phyloP scores from a whole-genome alignment of 2,113 vertebrate genomes.

The Amazona vittata region DNA sequence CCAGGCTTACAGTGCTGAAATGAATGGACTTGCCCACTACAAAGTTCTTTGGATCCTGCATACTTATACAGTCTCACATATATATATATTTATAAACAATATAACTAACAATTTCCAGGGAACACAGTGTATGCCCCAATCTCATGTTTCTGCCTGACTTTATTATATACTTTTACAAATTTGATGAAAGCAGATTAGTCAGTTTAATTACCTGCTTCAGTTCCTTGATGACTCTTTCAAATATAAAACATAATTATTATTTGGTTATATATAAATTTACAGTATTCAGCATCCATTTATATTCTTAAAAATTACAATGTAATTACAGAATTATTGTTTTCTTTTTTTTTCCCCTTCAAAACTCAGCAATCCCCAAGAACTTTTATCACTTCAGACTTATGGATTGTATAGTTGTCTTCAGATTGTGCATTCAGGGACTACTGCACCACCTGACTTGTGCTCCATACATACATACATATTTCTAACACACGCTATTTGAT shows the following conservation, averaged over 20 bases:
- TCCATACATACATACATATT: not conserved
- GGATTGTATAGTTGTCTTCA: not conserved
- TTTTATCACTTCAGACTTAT: not conserved
- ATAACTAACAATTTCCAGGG: not conserved
- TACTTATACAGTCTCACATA: not conserved
- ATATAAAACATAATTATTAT: slow-evolving; percentile 8
- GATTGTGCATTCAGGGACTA: not conserved
- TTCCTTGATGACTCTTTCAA: slow-evolving; percentile 8
- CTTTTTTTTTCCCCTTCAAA: not conserved
- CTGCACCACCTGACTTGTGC: not conserved
- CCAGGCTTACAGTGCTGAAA: not conserved
- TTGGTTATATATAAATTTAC: not conserved
- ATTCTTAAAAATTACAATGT: not conserved
- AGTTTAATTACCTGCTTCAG: slow-evolving; percentile 27
- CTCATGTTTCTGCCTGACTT: slow-evolving; percentile 15
- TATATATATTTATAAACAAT: not conserved
- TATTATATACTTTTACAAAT: slow-evolving; percentile 1
- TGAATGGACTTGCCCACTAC: not conserved
- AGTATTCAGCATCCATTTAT: slow-evolving; percentile 1
- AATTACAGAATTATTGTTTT: not conserved
- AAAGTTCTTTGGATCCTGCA: not conserved
- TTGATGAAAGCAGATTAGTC: slow-evolving; percentile 9
- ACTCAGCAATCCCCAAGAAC: not conserved
- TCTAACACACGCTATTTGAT: not conserved
- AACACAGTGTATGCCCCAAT: not conserved